phyloP scores from a whole-genome alignment of 2,113 vertebrate species.

The Cyanoderma ruficeps region DNA sequence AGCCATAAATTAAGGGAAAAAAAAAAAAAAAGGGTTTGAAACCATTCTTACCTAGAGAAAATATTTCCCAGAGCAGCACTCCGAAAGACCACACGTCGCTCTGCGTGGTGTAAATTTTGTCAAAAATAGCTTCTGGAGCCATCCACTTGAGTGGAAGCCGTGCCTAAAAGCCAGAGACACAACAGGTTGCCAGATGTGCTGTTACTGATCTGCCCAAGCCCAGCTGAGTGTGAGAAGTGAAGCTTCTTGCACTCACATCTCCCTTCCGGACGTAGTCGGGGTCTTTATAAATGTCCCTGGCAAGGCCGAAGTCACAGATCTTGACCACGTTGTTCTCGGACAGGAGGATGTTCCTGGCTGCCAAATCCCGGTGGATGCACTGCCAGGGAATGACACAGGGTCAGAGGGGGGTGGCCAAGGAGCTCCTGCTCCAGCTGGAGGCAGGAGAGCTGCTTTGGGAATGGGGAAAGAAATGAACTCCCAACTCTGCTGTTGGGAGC shows the following conservation, averaged over 20 bases:
- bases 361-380: slow-evolving; percentile 93
- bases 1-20: neutral
- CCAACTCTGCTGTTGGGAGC: fast-evolving
- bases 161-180: slow-evolving; percentile 74
- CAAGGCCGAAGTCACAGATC: slow-evolving; percentile 94
- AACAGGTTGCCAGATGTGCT: neutral
- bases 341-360: slow-evolving; percentile 91
- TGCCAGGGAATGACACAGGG: slow-evolving; percentile 17
- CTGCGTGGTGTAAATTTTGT: slow-evolving; percentile 93
- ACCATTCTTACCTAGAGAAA: slow-evolving; percentile 86
- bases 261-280: slow-evolving; percentile 94
- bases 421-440: neutral
- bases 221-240: fast-evolving
- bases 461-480: neutral
- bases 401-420: neutral
- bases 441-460: neutral
- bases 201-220: neutral
- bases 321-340: slow-evolving; percentile 95
- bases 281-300: slow-evolving; percentile 93
- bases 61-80: slow-evolving; percentile 94
- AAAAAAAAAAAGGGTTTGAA: neutral
- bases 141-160: slow-evolving; percentile 95
- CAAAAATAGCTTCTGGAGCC: slow-evolving; percentile 95
- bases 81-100: slow-evolving; percentile 96
- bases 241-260: slow-evolving; percentile 80